phyloP scores from a whole-genome alignment of 2,888 invertebrate species.

The Apamea crenata region DNA sequence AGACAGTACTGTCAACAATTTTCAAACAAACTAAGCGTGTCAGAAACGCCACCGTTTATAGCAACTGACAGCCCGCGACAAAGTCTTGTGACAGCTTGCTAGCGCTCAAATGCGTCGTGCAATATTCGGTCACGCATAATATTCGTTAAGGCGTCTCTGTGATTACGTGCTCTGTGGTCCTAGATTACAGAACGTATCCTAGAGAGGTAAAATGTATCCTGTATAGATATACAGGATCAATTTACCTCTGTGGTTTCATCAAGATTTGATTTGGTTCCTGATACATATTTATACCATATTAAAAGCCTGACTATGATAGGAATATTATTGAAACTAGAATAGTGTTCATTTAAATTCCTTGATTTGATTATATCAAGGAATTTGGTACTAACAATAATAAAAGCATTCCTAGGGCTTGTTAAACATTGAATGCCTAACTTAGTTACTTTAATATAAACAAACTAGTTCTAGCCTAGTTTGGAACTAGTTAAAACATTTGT shows the following conservation, averaged over 20 bases:
- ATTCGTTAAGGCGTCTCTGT: not conserved
- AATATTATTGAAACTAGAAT: not conserved
- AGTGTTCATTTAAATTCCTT: constrained; percentile 3
- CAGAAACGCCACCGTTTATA: not conserved
- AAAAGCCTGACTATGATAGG: not conserved
- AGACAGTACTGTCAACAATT: too few species aligned
- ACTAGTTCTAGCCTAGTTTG: not conserved
- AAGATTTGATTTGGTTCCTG: not conserved
- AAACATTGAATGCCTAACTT: not conserved
- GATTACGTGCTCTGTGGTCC: not conserved
- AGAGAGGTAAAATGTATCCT: not conserved
- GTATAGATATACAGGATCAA: not conserved
- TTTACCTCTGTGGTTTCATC: not conserved
- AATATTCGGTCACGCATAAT: not conserved
- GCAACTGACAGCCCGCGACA: not conserved
- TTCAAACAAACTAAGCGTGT: too few species aligned
- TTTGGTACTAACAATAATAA: constrained; percentile 6
- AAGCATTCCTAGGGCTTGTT: not conserved
- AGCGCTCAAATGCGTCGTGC: not conserved
- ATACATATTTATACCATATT: not conserved
- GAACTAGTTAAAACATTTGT: constrained; percentile 15
- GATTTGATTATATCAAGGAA: not conserved
- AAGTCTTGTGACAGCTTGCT: too few species aligned
- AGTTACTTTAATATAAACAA: constrained; percentile 3
- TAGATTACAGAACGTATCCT: not conserved